Evolutionary conservation across 2,797 vertebrate genomes (phyloP).

Genomic region (Chromobotia macracanthus): DNA sequence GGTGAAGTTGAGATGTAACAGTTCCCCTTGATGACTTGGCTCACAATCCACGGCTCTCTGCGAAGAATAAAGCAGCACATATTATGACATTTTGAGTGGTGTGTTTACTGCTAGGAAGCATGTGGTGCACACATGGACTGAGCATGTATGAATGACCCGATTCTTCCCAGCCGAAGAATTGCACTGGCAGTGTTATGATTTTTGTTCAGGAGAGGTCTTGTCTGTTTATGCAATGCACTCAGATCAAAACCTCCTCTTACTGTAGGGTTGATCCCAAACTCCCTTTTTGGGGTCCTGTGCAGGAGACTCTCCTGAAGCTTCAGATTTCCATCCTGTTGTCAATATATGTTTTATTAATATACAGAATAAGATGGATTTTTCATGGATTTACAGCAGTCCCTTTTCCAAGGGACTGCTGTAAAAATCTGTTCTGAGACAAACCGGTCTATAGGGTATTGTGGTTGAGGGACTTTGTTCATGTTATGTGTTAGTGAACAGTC

Average conservation of each 20-base stretch:
- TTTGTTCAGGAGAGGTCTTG: slow-evolving; percentile 12
- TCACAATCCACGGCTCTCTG: slow-evolving; percentile 13
- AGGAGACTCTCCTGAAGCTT: slow-evolving; percentile 14
- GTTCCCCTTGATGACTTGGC: slow-evolving; percentile 29
- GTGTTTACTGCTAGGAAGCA: slow-evolving; percentile 22
- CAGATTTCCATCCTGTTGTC: slow-evolving; percentile 12
- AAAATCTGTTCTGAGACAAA: slow-evolving; percentile 1
- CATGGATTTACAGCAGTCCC: too few species aligned
- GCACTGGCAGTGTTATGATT: slow-evolving; percentile 30
- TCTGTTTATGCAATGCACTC: slow-evolving; percentile 33
- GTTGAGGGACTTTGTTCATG: background rate
- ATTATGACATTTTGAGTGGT: slow-evolving; percentile 13
- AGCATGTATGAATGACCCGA: slow-evolving; percentile 32
- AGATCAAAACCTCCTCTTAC: slow-evolving; percentile 9
- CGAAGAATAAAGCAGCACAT: slow-evolving; percentile 9
- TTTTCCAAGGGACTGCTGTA: background rate
- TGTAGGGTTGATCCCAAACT: slow-evolving; percentile 21
- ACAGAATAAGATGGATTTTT: background rate
- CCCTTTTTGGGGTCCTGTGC: slow-evolving; percentile 19
- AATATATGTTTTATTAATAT: slow-evolving; percentile 9
- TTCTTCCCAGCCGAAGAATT: slow-evolving; percentile 11
- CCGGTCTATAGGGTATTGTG: background rate
- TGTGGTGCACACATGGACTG: slow-evolving; percentile 51
- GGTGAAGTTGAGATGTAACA: slow-evolving; percentile 20
- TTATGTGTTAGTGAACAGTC: background rate